A percentile compares a stretch with the other conserved stretches of the same genome.
Evolutionary conservation across 2,888 invertebrate genomes (phyloP).

Genomic region (Asteroscopus sphinx): DNA sequence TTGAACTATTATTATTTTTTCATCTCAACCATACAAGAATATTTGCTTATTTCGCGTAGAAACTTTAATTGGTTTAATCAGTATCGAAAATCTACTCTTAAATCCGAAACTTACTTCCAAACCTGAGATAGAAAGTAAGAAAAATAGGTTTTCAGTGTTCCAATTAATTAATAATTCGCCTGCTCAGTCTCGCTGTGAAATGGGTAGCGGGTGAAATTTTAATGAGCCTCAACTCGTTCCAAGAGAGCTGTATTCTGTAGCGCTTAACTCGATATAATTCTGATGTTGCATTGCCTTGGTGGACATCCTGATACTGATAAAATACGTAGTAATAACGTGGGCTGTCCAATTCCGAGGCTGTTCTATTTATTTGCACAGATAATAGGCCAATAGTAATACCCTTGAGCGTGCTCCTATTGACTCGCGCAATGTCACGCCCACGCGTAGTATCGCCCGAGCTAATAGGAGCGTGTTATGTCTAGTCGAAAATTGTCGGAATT

Average conservation of each 20-base stretch:
- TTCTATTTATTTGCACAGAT: too few species aligned
- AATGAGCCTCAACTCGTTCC: conserved; percentile 67
- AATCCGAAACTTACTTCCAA: conserved; percentile 44
- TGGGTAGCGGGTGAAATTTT: conserved; percentile 70
- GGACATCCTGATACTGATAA: too few species aligned
- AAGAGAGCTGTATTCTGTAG: conserved; percentile 53
- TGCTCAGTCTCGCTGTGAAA: conserved; percentile 65
- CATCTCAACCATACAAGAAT: too few species aligned
- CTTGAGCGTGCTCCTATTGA: too few species aligned
- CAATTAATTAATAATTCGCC: conserved; percentile 76
- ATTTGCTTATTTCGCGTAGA: background rate
- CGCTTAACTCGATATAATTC: conserved; percentile 45
- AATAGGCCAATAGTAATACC: too few species aligned
- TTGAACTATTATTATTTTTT: too few species aligned
- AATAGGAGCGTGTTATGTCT: too few species aligned
- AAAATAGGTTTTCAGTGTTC: conserved; percentile 70
- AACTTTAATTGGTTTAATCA: background rate
- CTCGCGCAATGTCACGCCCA: too few species aligned
- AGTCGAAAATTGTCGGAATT: too few species aligned
- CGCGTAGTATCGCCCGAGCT: too few species aligned
- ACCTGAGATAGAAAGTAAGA: conserved; percentile 59
- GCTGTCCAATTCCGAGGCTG: too few species aligned
- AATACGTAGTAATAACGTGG: too few species aligned
- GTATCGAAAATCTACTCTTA: conserved; percentile 15
- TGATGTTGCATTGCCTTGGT: conserved; percentile 11